Percentiles rank a stretch among this genome's conserved stretches.
Conservation (phyloP, 2,113 vertebrate species). For the Hyperoodon ampullatus region DNA sequence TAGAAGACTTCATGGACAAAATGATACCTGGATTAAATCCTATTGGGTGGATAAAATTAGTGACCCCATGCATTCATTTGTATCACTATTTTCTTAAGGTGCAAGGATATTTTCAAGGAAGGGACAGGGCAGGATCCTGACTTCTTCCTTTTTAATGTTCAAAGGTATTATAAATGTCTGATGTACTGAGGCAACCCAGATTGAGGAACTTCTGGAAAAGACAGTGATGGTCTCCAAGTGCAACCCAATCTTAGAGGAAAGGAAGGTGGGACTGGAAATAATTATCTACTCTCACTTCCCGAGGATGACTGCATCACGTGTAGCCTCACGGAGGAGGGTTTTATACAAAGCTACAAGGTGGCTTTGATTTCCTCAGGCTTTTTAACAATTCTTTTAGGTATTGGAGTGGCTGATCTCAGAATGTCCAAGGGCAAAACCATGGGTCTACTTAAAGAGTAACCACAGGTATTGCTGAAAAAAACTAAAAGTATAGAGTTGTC, state of each 20-base stretch:
- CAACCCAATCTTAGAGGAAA: background rate
- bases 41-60: background rate
- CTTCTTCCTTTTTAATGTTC: background rate
- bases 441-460: background rate
- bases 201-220: background rate
- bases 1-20: background rate
- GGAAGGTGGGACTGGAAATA: background rate
- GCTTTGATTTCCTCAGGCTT: background rate
- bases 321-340: fast-evolving
- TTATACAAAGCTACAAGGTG: background rate
- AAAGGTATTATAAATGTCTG: background rate
- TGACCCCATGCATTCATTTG: background rate
- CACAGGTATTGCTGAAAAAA: background rate
- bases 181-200: background rate
- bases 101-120: background rate
- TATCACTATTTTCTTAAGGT: background rate
- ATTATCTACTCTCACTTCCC: background rate
- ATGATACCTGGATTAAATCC: background rate
- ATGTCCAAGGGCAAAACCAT: background rate
- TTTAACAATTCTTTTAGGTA: background rate
- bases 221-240: background rate
- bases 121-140: background rate
- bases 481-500: background rate
- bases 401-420: background rate
- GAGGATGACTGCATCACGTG: background rate